Evolutionary conservation across 2,797 vertebrate genomes (phyloP).

Genomic region (Alcedo quadribrachys): DNA sequence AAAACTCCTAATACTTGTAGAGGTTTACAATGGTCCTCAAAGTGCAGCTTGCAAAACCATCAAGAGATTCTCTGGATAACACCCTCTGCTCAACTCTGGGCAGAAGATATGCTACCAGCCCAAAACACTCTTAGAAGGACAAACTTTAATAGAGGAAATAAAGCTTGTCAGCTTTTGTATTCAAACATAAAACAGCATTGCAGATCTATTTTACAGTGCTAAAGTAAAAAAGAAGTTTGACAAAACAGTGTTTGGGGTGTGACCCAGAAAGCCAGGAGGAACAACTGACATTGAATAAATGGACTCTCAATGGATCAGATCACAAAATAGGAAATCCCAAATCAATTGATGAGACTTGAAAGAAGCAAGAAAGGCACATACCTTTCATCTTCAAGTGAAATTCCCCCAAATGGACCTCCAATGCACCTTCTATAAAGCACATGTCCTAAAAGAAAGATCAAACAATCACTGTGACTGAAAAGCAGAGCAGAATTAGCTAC

Average conservation of each 20-base stretch:
- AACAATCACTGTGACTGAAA: not conserved
- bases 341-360: not conserved
- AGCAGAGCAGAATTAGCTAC: not conserved
- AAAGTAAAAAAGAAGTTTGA: not conserved
- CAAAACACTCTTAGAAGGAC: not conserved
- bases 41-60: not conserved
- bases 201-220: not conserved
- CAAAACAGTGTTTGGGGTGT: not conserved
- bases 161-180: not conserved
- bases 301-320: not conserved
- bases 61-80: not conserved
- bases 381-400: conserved; percentile 98
- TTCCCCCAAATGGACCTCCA: conserved; percentile 92
- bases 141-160: not conserved
- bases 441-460: conserved; percentile 85
- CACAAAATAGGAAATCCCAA: not conserved
- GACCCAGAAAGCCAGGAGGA: not conserved
- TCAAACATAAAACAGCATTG: not conserved
- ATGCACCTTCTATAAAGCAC: conserved; percentile 89
- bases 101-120: not conserved
- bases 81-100: not conserved
- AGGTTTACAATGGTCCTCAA: not conserved
- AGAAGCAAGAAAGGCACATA: conserved; percentile 31
- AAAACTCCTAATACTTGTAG: not conserved
- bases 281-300: not conserved